Evolutionary conservation across 2,797 vertebrate genomes (phyloP), one percentile per base, ranked within the genome.

Genomic region (Heteromormyrus szaboi): DNA sequence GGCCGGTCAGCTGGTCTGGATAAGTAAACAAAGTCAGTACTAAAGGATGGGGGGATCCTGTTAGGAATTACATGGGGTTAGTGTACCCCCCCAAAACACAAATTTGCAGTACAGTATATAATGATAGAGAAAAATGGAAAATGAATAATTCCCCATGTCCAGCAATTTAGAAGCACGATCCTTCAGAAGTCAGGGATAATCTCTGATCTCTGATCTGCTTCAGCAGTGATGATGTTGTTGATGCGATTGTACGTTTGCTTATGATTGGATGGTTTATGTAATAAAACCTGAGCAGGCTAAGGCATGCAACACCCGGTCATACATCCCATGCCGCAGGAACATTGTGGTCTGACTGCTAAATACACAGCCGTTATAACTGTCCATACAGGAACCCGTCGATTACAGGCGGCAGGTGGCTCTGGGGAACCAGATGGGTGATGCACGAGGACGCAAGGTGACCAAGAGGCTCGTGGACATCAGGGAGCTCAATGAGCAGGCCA

Each of bases 401-500:
- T 96, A 96, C 90, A 95, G 98, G 50, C 95, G 97, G 88, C 96
- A 96, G 92, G 95, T 95, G 90, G 51, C 92, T 29, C 93, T 95
- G 90, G 95, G 95, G 46, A 96, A 94, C 95, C 98, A 98, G 90
- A 92, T 93, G 54, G 94, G 95, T 48, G 99, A 99, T 1, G 94
- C 96, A 4, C 94, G 98, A 85, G 97, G 97, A 90, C 96, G 98
- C 90, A 99, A 99, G 92, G 96, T 97, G 87, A 94, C 96, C 87
- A 99, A 99, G 90, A 97, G 99, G 87, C 95, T 99, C 87, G 97
- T 99, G 17, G 99, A 99, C 92, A 99, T 99, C 91, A 94, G 99
- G 92, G 99, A 99, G 92, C 96, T 99, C 84, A 99, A 99, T 62
- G 99, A 99, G 90, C 99, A 99, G 93, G 99, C 99, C 87, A 99